Conservation (phyloP, 2,113 vertebrate species). For the Megaptera novaeangliae region DNA sequence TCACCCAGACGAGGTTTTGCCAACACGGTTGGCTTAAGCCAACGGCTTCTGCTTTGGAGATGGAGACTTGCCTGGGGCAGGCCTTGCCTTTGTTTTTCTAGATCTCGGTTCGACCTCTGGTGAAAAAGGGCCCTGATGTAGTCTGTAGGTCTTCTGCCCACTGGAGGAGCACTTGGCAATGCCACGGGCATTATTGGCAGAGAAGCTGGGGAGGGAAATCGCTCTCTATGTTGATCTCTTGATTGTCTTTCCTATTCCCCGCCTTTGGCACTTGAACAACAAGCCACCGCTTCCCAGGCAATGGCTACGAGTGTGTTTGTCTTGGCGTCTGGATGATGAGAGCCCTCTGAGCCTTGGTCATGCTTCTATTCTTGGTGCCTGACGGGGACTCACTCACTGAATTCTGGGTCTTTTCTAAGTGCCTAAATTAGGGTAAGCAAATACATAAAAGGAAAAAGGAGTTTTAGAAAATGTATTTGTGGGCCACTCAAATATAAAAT, state of each 20-base stretch:
- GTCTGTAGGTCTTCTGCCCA: not conserved
- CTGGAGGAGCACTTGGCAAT: not conserved
- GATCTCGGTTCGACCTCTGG: not conserved
- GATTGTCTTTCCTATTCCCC: not conserved
- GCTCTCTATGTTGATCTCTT: accelerated
- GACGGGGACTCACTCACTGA: not conserved
- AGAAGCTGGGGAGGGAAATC: not conserved
- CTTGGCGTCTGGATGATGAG: not conserved
- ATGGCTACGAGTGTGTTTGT: not conserved
- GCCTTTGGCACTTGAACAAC: not conserved
- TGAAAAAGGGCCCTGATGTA: accelerated
- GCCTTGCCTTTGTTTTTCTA: no score
- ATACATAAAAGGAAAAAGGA: not conserved
- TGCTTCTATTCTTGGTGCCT: not conserved
- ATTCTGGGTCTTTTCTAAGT: not conserved
- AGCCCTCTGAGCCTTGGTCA: not conserved
- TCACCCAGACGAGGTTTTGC: not conserved
- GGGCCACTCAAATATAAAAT: not conserved
- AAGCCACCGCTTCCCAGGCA: not conserved
- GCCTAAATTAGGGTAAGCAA: not conserved
- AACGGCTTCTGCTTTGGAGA: not conserved
- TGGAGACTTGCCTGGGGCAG: not conserved
- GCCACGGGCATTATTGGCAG: not conserved
- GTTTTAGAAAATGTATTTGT: not conserved
- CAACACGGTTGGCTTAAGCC: not conserved